phyloP scores from a whole-genome alignment of 2,113 vertebrate genomes.

The Plecotus auritus region DNA sequence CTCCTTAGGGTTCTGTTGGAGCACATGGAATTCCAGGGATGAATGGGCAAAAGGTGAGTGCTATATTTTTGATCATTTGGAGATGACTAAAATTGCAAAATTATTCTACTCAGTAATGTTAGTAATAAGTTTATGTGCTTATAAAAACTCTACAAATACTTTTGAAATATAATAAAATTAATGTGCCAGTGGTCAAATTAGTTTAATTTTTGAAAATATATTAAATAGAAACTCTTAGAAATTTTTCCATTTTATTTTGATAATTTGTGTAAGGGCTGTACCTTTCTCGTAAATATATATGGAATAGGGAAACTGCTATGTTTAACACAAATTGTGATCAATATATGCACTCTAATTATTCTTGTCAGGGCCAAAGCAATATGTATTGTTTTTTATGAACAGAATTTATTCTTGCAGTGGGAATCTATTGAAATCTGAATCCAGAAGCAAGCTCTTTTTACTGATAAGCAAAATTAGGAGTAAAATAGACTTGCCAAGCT shows the following conservation, averaged over 20 bases:
- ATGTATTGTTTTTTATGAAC: conserved; percentile 7
- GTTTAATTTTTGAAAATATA: conserved; percentile 10
- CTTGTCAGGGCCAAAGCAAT: not conserved
- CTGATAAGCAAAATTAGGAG: not conserved
- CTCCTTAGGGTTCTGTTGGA: conserved; percentile 89
- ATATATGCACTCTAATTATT: not conserved
- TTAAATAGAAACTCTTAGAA: not conserved
- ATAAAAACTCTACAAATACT: not conserved
- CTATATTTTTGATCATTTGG: not conserved
- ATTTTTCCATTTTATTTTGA: not conserved
- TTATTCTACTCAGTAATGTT: not conserved
- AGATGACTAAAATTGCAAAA: not conserved
- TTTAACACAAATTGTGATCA: not conserved
- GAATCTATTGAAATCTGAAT: not conserved
- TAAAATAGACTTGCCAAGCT: not conserved
- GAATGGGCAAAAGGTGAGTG: conserved; percentile 93
- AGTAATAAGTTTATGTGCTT: not conserved
- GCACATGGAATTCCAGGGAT: conserved; percentile 88
- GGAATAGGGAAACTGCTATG: not conserved
- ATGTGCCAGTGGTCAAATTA: not conserved
- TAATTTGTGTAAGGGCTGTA: not conserved
- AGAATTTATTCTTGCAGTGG: not conserved
- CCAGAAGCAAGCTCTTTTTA: not conserved
- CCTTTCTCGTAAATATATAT: not conserved
- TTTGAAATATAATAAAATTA: not conserved